A percentile compares a stretch with the other conserved stretches of the same genome.
Evolutionary conservation across 2,113 vertebrate species (phyloP).

Genomic region (Micromys minutus): DNA sequence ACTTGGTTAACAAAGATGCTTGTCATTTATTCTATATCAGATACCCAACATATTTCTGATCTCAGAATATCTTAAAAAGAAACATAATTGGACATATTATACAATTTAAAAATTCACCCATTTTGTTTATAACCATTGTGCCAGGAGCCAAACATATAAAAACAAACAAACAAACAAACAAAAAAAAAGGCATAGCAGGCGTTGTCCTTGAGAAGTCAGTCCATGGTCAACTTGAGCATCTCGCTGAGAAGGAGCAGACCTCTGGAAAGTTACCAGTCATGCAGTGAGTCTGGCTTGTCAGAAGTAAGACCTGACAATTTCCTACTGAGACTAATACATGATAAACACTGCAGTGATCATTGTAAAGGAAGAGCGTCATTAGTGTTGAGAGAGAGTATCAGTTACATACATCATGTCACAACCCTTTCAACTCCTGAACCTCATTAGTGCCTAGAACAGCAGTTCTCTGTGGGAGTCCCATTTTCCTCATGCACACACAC

Average conservation of each 20-base stretch:
- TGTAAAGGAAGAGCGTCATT: background rate
- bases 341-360: background rate
- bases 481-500: background rate
- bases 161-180: no score
- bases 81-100: background rate
- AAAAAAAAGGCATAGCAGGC: slow-evolving; percentile 4
- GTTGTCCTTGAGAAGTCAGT: slow-evolving; percentile 28
- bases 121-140: slow-evolving; percentile 5
- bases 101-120: background rate
- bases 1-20: slow-evolving; percentile 31
- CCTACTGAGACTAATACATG: background rate
- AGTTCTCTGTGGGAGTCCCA: background rate
- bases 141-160: slow-evolving; percentile 1
- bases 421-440: background rate
- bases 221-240: background rate
- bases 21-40: background rate
- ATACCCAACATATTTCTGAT: slow-evolving; percentile 40
- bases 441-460: background rate
- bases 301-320: slow-evolving; percentile 37
- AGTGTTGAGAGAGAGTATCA: background rate
- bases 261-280: slow-evolving; percentile 1
- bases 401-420: background rate
- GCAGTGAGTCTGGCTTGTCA: background rate
- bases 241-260: slow-evolving; percentile 17
- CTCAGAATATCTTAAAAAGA: slow-evolving; percentile 36